phyloP scores from a whole-genome alignment of 2,113 vertebrate genomes.

The Furnarius figulus region DNA sequence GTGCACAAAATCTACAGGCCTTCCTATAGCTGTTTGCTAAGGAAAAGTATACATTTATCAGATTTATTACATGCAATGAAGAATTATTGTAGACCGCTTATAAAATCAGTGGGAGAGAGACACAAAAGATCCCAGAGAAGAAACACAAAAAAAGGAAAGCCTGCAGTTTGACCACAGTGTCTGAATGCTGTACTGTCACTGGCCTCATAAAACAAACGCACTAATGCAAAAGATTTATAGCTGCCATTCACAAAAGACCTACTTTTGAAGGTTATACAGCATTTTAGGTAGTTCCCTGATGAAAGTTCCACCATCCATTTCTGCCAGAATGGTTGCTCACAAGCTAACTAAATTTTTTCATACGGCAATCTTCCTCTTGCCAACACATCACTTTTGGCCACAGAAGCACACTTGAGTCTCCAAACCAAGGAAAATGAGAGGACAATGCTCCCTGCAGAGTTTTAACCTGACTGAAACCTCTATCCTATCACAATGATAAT shows the following conservation, averaged over 20 bases:
- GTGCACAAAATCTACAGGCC: not conserved
- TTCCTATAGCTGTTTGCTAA: not conserved
- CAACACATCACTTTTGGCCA: not conserved
- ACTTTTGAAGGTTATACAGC: not conserved
- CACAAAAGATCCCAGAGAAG: not conserved
- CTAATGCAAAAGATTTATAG: not conserved
- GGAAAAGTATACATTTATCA: not conserved
- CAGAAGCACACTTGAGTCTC: not conserved
- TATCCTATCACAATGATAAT: not conserved
- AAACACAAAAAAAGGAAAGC: not conserved
- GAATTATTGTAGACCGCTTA: not conserved
- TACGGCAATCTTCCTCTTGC: not conserved
- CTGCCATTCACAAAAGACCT: not conserved
- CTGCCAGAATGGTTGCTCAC: not conserved
- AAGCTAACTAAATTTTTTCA: not conserved
- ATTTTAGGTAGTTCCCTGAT: not conserved
- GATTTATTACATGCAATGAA: not conserved
- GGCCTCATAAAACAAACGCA: not conserved
- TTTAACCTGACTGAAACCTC: not conserved
- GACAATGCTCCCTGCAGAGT: not conserved
- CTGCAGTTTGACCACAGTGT: not conserved
- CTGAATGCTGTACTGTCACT: not conserved
- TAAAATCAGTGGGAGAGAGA: not conserved
- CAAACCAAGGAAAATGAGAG: not conserved
- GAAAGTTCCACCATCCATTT: not conserved